Evolutionary conservation across 2,113 vertebrate genomes (phyloP).

Genomic region (Ceyx cyanopectus): DNA sequence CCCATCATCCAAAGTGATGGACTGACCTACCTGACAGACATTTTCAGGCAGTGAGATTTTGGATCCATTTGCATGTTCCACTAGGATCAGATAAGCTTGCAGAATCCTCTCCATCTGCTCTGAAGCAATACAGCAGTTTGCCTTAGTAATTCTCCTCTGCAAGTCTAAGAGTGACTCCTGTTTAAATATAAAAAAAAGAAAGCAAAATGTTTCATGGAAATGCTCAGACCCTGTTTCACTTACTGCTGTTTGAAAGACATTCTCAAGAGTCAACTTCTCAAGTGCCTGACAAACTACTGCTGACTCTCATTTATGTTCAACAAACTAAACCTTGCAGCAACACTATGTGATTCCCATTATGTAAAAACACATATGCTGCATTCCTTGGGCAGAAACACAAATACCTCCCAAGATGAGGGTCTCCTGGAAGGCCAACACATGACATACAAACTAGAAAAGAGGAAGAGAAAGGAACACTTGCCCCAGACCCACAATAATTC

Average conservation of each 20-base stretch:
- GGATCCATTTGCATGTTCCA: slow-evolving; percentile 82
- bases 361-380: not conserved
- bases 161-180: slow-evolving; percentile 77
- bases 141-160: slow-evolving; percentile 63
- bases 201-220: not conserved
- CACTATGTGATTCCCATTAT: not conserved
- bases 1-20: not conserved
- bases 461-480: not conserved
- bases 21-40: slow-evolving; percentile 83
- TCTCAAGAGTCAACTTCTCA: not conserved
- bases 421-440: not conserved
- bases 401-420: not conserved
- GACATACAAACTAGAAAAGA: not conserved
- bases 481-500: not conserved
- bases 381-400: not conserved
- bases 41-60: slow-evolving; percentile 85
- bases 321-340: not conserved
- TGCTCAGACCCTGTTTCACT: not conserved
- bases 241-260: not conserved
- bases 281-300: not conserved
- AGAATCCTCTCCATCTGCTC: slow-evolving; percentile 90
- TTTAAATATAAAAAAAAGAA: not conserved
- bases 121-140: slow-evolving; percentile 56
- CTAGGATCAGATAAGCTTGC: slow-evolving; percentile 83
- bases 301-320: not conserved